Percentiles rank a stretch among this genome's conserved stretches.
These are phyloP conservation scores for Cranoglanis bouderius DNA, from an alignment of 2,113 vertebrate species.

Conservation along the genomic window DNA sequence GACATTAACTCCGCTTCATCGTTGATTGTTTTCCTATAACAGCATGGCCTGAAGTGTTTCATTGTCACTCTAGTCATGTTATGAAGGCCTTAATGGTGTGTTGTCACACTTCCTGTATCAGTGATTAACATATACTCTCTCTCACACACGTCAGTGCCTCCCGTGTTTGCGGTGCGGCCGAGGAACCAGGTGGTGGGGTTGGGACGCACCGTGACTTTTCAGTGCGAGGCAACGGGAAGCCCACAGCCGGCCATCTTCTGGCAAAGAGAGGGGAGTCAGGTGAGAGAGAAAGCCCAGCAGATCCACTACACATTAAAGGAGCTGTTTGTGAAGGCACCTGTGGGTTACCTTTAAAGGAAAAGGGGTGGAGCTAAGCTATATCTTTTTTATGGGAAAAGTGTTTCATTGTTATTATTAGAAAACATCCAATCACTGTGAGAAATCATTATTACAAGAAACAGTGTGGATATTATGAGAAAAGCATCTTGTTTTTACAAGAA, in stretches of 20 bases:
- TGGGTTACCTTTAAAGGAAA: not conserved
- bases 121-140: constrained; percentile 6
- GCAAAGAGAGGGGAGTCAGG: constrained; percentile 97
- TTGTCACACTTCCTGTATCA: not conserved
- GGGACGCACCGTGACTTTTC: constrained; percentile 94
- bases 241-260: constrained; percentile 98
- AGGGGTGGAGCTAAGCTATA: not conserved
- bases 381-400: not conserved
- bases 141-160: constrained; percentile 81
- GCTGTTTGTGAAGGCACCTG: not conserved
- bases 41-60: not conserved
- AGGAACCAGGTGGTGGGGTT: constrained; percentile 94
- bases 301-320: not conserved
- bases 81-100: not conserved
- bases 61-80: not conserved
- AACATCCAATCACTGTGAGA: too few relatives aligned
- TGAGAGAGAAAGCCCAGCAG: constrained; percentile 61
- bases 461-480: too few relatives aligned
- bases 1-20: not conserved
- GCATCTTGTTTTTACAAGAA: too few relatives aligned
- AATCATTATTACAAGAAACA: too few relatives aligned
- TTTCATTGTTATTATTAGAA: too few relatives aligned
- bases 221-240: constrained; percentile 96
- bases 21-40: not conserved
- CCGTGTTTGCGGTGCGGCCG: constrained; percentile 92